A percentile compares a stretch with the other conserved stretches of the same genome.
phyloP scores from a whole-genome alignment of 2,113 vertebrate genomes.

The Trematomus loennbergii region DNA sequence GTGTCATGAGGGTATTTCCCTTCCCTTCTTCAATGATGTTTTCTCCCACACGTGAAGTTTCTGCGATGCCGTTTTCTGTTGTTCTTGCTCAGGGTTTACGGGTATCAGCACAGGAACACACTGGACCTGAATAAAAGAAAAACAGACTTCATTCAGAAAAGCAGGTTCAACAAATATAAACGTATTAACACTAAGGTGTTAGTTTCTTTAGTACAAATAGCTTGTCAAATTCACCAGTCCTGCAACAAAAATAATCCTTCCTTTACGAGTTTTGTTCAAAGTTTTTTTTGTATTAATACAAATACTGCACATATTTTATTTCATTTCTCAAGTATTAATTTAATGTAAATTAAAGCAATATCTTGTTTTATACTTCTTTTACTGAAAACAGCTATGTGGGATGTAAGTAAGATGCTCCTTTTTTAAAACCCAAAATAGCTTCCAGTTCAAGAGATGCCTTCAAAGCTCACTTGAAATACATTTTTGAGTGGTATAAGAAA shows the following conservation, averaged over 20 bases:
- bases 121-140: conserved; percentile 69
- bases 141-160: not conserved
- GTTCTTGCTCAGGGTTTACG: conserved; percentile 33
- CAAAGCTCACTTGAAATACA: conserved; percentile 13
- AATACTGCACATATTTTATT: too few relatives aligned
- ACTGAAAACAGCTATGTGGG: not conserved
- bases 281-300: too few relatives aligned
- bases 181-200: not conserved
- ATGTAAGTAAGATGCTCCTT: not conserved
- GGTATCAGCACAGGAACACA: conserved; percentile 60
- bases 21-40: conserved; percentile 29
- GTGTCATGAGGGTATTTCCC: conserved; percentile 8
- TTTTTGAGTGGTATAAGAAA: not conserved
- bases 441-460: not conserved
- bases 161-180: not conserved
- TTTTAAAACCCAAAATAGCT: conserved; percentile 15
- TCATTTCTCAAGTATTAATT: too few relatives aligned
- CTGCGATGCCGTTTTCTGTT: conserved; percentile 24
- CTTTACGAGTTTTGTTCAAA: not conserved
- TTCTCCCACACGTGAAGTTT: conserved; percentile 13
- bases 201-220: not conserved
- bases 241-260: not conserved
- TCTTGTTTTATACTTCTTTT: not conserved
- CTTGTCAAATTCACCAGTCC: too few relatives aligned
- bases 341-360: not conserved